Evolutionary conservation across 2,888 invertebrate species (phyloP), one percentile per base, ranked within the genome.

Genomic region (Nasonovia ribisnigri): DNA sequence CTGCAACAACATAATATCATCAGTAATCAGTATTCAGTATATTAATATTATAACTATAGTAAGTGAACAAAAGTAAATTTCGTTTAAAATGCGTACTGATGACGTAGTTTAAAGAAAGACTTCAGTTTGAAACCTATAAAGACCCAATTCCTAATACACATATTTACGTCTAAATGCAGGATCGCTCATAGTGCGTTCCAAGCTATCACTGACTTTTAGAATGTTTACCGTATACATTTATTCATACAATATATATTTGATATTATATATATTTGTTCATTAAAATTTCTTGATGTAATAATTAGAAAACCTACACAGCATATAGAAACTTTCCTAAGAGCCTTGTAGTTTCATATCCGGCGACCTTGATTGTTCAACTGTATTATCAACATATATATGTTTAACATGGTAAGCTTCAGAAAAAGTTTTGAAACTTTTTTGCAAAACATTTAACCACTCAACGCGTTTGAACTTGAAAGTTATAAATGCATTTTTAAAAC

Each of bases 1-100:
- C 93, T 93, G 93, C 36, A 93, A 93, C 42, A 93, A 86, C 60
- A 93, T 46, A 84, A 67, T 13, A 60, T 60, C 51, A 77, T 77
- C 89, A n/a, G 60, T 87, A 87, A 48, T n/a, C 48, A 42, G 36
- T 13, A 36, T 48, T 16, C 11, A 51, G 10, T 42, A 88, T 26
- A 88, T 42, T 51, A 57, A 42, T 57, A 88, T 88, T 5, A 54
- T 60, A 60, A 86, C 13, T 86, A 48, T 86, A 77, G 77, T 86
- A 46, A 46, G 13, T 29, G 54, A 54, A 88, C n/a, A 51, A n/a
- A 48, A 60, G 46, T n/a, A 29, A 67, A 43, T 90, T 67, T 67
- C 10, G 20, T 46, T 46, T 26, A 42, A 90, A 90, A 54, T 43
- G 3, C 86, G 8, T 48, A 46, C 43, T 20, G 4, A 43, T 46